Base-by-base conservation (phyloP, 2,113 vertebrate species). In the Trematomus loennbergii region DNA sequence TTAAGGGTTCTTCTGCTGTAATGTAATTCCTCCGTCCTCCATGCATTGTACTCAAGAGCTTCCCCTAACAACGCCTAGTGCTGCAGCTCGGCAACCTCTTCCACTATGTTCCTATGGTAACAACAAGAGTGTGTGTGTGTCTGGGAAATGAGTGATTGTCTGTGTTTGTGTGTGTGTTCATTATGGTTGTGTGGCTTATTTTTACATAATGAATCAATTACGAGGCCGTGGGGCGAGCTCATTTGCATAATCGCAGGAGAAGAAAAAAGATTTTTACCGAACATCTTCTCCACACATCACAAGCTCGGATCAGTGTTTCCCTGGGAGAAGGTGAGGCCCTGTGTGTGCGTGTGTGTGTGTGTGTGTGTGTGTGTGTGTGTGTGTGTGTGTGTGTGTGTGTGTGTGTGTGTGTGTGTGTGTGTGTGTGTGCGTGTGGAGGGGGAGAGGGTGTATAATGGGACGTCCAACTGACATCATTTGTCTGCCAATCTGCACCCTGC, bases 161-260 rank as follows among this genome's bases (percentile, higher is more conserved):
- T 74, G 2, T 65, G 57, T 79, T 69, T 69, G 69, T 78, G 87
- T 29, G 25, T 69, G 84, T 46, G 81, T 87, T 88, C 78, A 78
- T 88, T 87, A 73, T 54, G 33, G 59, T 9, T 0, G 72, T 49
- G 70, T 70, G 50, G 58, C 76, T 83, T 69, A 40, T 81, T 89
- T 91, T 74, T 73, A 90, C 88, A 86, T 83, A 86, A 91, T 87
- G 82, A 89, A 87, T 92, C 88, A 91, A 88, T 91, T 90, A 91
- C 11, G 25, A 40, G 49, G 63, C 84, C 55, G 71, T 4, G 12
- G 81, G 59, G 79, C 15, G 48, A 74, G 69, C 80, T 85, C 15
- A 72, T 85, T 77, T 90, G 81, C 81, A 88, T 83, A 88, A 86
- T 82, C 17, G 4, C 72, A 67, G 29, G 29, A 29, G 45, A 79